Percentiles rank a stretch among this genome's conserved stretches.
These are phyloP conservation scores for Ylistrum balloti DNA, from an alignment of 1,140 invertebrate species.

Conservation along the genomic window DNA sequence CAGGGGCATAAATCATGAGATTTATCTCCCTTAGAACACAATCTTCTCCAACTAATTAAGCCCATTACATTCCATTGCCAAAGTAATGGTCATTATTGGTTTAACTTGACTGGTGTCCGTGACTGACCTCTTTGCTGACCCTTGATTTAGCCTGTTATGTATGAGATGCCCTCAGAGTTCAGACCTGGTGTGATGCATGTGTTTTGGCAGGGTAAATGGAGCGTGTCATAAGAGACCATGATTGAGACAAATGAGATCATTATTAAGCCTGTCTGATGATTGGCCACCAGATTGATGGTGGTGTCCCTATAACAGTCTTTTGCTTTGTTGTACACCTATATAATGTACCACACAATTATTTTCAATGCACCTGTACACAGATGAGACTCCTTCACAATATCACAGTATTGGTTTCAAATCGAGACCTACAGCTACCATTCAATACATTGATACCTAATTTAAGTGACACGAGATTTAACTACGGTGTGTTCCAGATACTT, in stretches of 20 bases:
- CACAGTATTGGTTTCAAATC: background rate
- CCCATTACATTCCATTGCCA: background rate
- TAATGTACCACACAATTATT: background rate
- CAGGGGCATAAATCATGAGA: conserved; percentile 11
- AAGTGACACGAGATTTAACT: background rate
- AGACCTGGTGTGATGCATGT: background rate
- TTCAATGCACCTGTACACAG: no score
- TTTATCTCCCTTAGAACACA: conserved; percentile 32
- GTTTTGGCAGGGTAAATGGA: conserved; percentile 24
- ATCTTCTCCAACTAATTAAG: conserved; percentile 4
- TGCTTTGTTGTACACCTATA: background rate
- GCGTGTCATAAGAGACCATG: conserved; percentile 37
- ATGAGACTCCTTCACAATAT: no score
- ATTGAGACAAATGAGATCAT: conserved; percentile 39
- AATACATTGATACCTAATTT: no score
- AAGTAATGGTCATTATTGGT: conserved; percentile 22
- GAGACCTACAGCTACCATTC: background rate
- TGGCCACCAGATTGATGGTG: background rate
- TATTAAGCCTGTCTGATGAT: background rate
- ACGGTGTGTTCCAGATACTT: background rate
- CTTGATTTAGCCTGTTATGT: conserved; percentile 7
- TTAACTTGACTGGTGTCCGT: background rate
- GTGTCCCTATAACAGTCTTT: background rate
- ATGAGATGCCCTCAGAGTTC: background rate
- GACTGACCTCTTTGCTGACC: conserved; percentile 1